Evolutionary conservation across 1,140 invertebrate species (phyloP), one percentile per base, ranked within the genome.

Genomic region (Drosophila rufa): DNA sequence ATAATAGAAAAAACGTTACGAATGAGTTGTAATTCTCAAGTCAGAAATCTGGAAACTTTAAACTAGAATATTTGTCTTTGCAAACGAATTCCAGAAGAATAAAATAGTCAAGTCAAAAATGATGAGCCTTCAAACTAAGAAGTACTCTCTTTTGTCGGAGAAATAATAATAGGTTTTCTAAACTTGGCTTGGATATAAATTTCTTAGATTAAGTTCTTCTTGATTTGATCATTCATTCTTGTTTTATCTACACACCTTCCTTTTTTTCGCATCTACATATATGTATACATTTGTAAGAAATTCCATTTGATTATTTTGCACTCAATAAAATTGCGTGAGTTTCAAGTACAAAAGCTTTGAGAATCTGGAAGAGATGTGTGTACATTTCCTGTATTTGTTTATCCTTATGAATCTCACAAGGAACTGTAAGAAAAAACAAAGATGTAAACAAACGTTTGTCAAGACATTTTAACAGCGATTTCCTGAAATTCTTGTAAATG

Each of bases 251-350:
- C 56, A 60, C 27, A 33, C 38, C n/a, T 36, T 36, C 9, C 30
- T 8, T 8, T 12, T 36, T 4, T 36, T 36, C 9, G 9, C 9
- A 2, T 36, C 15, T 38, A 55, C n/a, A n/a, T n/a, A n/a, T n/a
- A n/a, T n/a, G n/a, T 38, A 33, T 9, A 38, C 50, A 38, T 9
- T 22, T 55, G 33, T 55, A 38, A 57, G 17, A 30, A 25, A 42
- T 64, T 19, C 14, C 25, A 38, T 60, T 60, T 43, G 59, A 47
- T 67, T 67, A 17, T 38, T 61, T 67, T 47, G 48, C 66, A 69
- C 60, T 69, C 50, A 40, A 69, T 70, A 45, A 70, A 53, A 38
- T 46, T 27, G 15, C 40, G 22, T 70, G 61, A 67, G 64, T 53
- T 38, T 53, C 30, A 58, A 36, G 51, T 33, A 68, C 25, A 17